These are phyloP conservation scores for Latrodectus elegans DNA, from an alignment of 2,888 invertebrate genomes.

Conservation along the genomic window DNA sequence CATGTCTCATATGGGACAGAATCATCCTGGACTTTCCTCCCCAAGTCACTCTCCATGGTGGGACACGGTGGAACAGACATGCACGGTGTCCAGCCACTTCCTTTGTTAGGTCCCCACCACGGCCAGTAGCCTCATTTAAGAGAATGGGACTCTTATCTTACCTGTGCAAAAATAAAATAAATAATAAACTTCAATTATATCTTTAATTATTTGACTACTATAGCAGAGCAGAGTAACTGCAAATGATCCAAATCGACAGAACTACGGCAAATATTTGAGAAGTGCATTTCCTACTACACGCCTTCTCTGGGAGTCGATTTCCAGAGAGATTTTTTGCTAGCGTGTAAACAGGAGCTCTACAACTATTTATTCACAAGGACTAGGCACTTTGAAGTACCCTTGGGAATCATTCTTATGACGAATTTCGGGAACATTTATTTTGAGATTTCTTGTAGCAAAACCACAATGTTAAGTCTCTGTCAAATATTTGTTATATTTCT, in stretches of 20 bases:
- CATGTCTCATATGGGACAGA: constrained; percentile 67
- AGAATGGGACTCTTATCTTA: constrained; percentile 37
- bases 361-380: constrained; percentile 17
- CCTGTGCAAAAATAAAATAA: constrained; percentile 32
- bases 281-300: constrained; percentile 47
- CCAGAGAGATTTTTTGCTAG: constrained; percentile 23
- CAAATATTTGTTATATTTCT: neutral
- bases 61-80: constrained; percentile 67
- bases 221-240: constrained; percentile 43
- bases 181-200: constrained; percentile 33
- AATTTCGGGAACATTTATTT: neutral
- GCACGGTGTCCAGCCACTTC: constrained; percentile 69
- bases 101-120: constrained; percentile 66
- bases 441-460: neutral
- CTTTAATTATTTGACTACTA: constrained; percentile 32
- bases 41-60: constrained; percentile 67
- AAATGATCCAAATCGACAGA: constrained; percentile 25
- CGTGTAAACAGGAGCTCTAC: neutral
- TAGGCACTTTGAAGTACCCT: constrained; percentile 11
- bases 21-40: constrained; percentile 68
- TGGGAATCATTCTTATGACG: constrained; percentile 7
- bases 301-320: constrained; percentile 14
- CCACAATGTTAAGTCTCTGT: neutral
- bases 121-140: constrained; percentile 41
- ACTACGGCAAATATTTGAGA: constrained; percentile 57